These are phyloP conservation scores for Marmota monax DNA, from an alignment of 2,113 vertebrate species.

Conservation along the genomic window DNA sequence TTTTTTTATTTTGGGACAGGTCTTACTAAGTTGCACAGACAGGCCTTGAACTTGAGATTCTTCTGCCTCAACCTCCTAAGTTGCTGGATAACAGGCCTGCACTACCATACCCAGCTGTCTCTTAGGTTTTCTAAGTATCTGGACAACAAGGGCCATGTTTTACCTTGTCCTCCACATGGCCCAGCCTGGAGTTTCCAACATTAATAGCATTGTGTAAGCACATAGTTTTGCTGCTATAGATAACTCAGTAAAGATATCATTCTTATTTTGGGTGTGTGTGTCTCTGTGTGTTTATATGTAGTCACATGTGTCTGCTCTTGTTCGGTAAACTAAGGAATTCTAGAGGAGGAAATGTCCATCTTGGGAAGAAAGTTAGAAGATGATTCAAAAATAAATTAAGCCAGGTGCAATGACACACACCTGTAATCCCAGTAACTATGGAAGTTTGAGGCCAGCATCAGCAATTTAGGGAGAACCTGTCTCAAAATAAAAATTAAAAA, in stretches of 20 bases:
- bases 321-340: conserved; percentile 55
- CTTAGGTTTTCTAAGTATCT: conserved; percentile 48
- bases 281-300: conserved; percentile 11
- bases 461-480: too few species aligned
- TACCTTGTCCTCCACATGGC: conserved; percentile 4
- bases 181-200: conserved; percentile 35
- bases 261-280: conserved; percentile 30
- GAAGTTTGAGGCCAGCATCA: too few species aligned
- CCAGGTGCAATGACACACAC: neutral
- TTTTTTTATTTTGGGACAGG: neutral
- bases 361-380: conserved; percentile 50
- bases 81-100: neutral
- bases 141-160: conserved; percentile 40
- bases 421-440: too few species aligned
- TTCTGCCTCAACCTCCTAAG: neutral
- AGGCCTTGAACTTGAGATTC: neutral
- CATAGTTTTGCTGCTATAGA: conserved; percentile 67
- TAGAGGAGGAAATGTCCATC: conserved; percentile 43
- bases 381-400: conserved; percentile 41
- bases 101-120: neutral
- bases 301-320: conserved; percentile 53
- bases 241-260: conserved; percentile 69
- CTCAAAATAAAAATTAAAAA: too few species aligned
- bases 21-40: neutral
- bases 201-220: conserved; percentile 54